phyloP scores from a whole-genome alignment of 2,113 vertebrate species.

The Malurus elegans region DNA sequence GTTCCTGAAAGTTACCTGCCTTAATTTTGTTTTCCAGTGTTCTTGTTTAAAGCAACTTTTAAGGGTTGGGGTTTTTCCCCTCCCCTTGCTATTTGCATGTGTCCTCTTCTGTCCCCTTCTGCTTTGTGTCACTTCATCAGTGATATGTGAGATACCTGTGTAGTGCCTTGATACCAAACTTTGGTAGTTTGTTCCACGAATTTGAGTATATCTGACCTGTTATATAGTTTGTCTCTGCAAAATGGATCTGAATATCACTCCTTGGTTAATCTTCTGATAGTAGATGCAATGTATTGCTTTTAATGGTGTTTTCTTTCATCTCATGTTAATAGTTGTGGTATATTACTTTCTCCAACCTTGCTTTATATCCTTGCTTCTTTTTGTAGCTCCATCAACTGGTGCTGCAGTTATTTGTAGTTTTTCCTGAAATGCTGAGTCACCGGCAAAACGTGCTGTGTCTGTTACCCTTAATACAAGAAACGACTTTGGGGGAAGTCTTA shows the following conservation, averaged over 20 bases:
- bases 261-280: not conserved
- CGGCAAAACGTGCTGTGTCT: not conserved
- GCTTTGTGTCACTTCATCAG: not conserved
- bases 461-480: not conserved
- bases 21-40: not conserved
- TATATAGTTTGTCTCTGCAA: not conserved
- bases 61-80: not conserved
- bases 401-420: not conserved
- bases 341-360: not conserved
- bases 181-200: not conserved
- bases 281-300: not conserved
- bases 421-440: not conserved
- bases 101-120: not conserved
- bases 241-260: not conserved
- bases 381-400: not conserved
- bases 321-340: not conserved
- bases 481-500: not conserved
- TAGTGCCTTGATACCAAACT: not conserved
- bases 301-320: not conserved
- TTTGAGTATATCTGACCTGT: not conserved
- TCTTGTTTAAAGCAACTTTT: not conserved
- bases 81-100: accelerated
- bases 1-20: not conserved
- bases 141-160: not conserved
- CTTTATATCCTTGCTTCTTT: not conserved